phyloP scores from a whole-genome alignment of 2,113 vertebrate genomes.

The Amphilophus citrinellus region DNA sequence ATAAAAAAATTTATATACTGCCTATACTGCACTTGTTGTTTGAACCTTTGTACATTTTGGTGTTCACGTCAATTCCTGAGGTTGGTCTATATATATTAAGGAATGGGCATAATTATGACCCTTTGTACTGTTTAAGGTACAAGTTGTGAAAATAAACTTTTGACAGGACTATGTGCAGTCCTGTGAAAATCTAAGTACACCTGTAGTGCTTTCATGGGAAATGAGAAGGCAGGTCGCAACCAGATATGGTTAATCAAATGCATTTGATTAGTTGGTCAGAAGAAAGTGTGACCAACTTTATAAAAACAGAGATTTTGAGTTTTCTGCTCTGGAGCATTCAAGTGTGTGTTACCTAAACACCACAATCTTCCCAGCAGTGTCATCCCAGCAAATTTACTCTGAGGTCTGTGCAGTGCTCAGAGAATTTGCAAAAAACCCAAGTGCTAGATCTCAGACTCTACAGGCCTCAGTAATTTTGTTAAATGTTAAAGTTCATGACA shows the following conservation, averaged over 20 bases:
- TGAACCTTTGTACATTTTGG: too few species aligned
- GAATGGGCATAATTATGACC: neutral
- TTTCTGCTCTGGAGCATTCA: neutral
- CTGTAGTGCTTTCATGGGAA: neutral
- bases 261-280: neutral
- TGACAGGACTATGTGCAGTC: neutral
- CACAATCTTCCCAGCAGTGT: neutral
- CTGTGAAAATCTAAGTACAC: neutral
- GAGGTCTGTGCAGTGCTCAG: neutral
- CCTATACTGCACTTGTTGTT: too few species aligned
- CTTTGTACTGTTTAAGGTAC: neutral
- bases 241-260: neutral
- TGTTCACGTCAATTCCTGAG: too few species aligned
- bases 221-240: neutral
- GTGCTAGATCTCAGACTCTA: too few species aligned
- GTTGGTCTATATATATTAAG: neutral
- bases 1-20: neutral
- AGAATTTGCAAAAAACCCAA: too few species aligned
- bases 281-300: neutral
- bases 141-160: too few species aligned
- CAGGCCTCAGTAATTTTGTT: too few species aligned
- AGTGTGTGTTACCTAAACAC: neutral
- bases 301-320: neutral
- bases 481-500: too few species aligned
- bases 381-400: neutral